Conservation (phyloP, 92 coral and sea anemone species). For the Chrysogorgia sp. region DNA sequence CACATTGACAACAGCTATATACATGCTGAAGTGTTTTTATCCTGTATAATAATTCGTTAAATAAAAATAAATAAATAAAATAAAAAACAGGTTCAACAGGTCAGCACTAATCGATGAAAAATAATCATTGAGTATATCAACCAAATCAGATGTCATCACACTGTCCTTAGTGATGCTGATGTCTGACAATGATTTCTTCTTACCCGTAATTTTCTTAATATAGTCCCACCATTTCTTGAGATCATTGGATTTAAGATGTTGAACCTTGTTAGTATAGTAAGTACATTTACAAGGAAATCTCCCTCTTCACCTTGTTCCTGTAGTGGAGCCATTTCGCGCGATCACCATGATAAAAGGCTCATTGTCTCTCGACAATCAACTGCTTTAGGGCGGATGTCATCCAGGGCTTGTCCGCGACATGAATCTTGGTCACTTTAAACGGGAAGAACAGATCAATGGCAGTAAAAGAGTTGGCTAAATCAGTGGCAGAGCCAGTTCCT, state of each 20-base stretch:
- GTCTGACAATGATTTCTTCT: constrained; percentile 1
- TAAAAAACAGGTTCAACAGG: too few relatives aligned
- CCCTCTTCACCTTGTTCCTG: constrained; percentile 47
- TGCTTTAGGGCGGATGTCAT: constrained; percentile 4
- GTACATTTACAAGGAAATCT: constrained; percentile 35
- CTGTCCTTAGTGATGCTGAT: constrained; percentile 39
- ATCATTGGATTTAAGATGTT: constrained; percentile 50
- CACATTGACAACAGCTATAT: too few relatives aligned
- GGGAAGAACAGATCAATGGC: constrained; percentile 16
- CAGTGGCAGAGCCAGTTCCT: constrained; percentile 13
- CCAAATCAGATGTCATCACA: constrained; percentile 26
- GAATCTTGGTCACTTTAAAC: neutral
- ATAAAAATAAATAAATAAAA: too few relatives aligned
- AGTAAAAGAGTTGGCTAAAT: constrained; percentile 37
- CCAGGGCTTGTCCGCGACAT: too few relatives aligned
- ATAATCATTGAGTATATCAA: constrained; percentile 32
- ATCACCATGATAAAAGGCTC: constrained; percentile 51
- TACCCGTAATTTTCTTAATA: constrained; percentile 54
- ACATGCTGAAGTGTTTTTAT: too few relatives aligned
- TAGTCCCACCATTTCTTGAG: constrained; percentile 60
- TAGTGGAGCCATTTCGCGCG: too few relatives aligned
- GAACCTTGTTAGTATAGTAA: constrained; percentile 42
- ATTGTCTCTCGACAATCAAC: constrained; percentile 56
- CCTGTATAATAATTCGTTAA: too few relatives aligned
- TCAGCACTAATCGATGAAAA: too few relatives aligned